Conservation (phyloP, 2,888 invertebrate species). For the Caenorhabditis becei region DNA sequence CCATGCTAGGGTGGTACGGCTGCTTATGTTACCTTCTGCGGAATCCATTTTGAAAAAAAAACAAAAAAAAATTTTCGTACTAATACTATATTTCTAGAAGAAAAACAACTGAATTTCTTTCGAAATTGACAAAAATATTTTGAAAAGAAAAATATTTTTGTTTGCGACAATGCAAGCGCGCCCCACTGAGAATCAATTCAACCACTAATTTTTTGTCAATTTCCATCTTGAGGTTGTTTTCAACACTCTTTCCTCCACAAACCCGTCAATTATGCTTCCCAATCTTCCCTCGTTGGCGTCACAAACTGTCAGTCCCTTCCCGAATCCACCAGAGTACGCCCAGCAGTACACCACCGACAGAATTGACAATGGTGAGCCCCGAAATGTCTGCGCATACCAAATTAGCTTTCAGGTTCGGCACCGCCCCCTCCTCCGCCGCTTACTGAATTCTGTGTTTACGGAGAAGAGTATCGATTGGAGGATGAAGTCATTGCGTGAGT, state of each 20-base stretch:
- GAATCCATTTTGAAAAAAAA: too few relatives aligned
- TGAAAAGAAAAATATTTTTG: not conserved
- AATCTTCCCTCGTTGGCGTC: constrained; percentile 60
- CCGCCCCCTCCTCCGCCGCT: constrained; percentile 77
- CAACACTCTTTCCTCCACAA: not conserved
- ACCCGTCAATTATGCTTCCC: constrained; percentile 44
- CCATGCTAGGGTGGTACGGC: not conserved
- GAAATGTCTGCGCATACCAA: not conserved
- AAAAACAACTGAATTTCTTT: too few relatives aligned
- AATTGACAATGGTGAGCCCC: constrained; percentile 56
- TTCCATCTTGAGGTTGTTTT: constrained; percentile 13
- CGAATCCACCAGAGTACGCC: constrained; percentile 78
- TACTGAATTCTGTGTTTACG: constrained; percentile 78
- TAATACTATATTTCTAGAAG: too few relatives aligned
- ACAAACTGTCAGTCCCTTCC: constrained; percentile 76
- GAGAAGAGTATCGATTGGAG: constrained; percentile 76
- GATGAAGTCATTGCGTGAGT: constrained; percentile 75
- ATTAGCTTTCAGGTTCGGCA: constrained; percentile 34
- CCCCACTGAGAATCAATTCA: constrained; percentile 27
- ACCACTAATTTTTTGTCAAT: constrained; percentile 20
- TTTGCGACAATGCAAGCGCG: constrained; percentile 26
- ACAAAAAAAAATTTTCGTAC: too few relatives aligned
- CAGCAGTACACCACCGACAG: constrained; percentile 73
- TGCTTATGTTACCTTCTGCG: not conserved
- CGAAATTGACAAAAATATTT: not conserved